These are phyloP conservation scores for Chironomus tepperi DNA, from an alignment of 1,140 invertebrate species.

Conservation along the genomic window DNA sequence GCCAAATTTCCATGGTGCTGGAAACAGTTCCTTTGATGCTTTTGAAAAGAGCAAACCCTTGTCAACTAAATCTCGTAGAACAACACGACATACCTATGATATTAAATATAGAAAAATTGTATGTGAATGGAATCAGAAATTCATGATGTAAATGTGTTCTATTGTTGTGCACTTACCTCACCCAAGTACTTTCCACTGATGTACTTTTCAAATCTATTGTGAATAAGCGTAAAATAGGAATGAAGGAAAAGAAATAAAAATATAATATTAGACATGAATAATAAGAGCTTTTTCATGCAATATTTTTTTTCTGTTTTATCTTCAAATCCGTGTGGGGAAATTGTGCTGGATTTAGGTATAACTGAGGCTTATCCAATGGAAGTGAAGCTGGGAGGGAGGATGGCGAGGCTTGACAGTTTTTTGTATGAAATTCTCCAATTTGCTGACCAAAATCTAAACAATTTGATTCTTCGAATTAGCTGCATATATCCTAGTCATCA, in stretches of 20 bases:
- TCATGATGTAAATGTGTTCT: neutral
- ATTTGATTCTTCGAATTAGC: too few relatives aligned
- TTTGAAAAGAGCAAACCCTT: slow-evolving; percentile 61
- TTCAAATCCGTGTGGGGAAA: too few relatives aligned
- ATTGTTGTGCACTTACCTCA: slow-evolving; percentile 45
- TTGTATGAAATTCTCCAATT: too few relatives aligned
- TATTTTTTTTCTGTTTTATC: neutral
- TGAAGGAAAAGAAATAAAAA: neutral
- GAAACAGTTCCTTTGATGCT: slow-evolving; percentile 53
- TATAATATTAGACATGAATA: neutral
- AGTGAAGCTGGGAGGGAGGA: too few relatives aligned
- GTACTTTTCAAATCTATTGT: slow-evolving; percentile 75
- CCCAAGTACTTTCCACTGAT: slow-evolving; percentile 87
- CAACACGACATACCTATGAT: slow-evolving; percentile 44
- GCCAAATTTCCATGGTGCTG: slow-evolving; percentile 59
- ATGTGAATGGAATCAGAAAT: neutral
- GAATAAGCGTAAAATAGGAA: neutral
- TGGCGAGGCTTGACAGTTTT: too few relatives aligned
- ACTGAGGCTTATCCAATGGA: too few relatives aligned
- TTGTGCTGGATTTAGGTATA: too few relatives aligned
- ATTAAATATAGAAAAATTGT: neutral
- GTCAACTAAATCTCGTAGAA: slow-evolving; percentile 59
- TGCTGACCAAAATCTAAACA: too few relatives aligned
- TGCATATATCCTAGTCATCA: too few relatives aligned
- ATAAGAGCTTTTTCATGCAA: neutral